phyloP scores from a whole-genome alignment of 2,888 invertebrate species.

The Lithophane leautieri region DNA sequence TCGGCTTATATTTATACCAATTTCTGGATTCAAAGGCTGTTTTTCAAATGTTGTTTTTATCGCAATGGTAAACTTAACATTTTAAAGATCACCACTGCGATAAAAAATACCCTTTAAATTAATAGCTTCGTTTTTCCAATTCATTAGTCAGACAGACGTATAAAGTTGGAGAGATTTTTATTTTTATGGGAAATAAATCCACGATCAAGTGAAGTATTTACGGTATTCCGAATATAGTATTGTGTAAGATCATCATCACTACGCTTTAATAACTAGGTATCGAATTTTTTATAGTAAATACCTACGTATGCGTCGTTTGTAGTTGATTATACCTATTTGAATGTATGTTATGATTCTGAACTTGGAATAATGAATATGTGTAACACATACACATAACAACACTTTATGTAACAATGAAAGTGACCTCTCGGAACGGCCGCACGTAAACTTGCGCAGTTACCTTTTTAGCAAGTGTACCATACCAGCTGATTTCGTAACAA shows the following conservation, averaged over 20 bases:
- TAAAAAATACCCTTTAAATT: background rate
- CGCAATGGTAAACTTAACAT: too few relatives aligned
- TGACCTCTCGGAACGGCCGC: constrained; percentile 57
- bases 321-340: background rate
- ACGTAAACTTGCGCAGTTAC: constrained; percentile 67
- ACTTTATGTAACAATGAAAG: constrained; percentile 74
- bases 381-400: constrained; percentile 37
- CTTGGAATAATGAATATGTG: constrained; percentile 55
- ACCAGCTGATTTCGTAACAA: constrained; percentile 43
- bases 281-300: background rate
- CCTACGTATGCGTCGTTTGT: too few relatives aligned
- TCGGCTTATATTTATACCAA: background rate
- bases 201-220: background rate
- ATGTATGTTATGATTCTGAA: constrained; percentile 38
- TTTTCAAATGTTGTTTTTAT: background rate
- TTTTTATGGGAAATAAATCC: background rate
- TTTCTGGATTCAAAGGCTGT: background rate
- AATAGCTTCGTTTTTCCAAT: background rate
- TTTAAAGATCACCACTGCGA: background rate
- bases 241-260: background rate
- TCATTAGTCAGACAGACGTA: background rate
- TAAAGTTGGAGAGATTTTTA: background rate
- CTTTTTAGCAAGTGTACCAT: constrained; percentile 58
- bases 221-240: background rate
- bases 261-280: background rate